A percentile compares a stretch with the other conserved stretches of the same genome.
phyloP scores from a whole-genome alignment of 2,113 vertebrate genomes.

The Casuarius casuarius region DNA sequence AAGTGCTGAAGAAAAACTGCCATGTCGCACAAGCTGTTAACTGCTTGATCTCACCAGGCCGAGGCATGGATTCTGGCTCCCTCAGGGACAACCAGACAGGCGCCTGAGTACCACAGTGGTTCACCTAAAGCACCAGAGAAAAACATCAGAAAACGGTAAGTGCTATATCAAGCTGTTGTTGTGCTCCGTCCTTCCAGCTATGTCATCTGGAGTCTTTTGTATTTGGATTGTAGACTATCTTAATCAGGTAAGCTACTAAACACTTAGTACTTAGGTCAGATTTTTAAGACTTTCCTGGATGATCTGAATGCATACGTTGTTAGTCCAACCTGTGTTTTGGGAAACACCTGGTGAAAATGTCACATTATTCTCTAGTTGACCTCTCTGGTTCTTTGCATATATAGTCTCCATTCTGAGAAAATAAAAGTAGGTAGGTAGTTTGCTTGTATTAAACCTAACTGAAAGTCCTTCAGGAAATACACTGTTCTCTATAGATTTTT shows the following conservation, averaged over 20 bases:
- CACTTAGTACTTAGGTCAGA: not conserved
- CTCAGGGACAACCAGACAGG: constrained; percentile 89
- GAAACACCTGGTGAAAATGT: not conserved
- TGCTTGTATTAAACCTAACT: not conserved
- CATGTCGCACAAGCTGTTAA: constrained; percentile 90
- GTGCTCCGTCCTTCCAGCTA: not conserved
- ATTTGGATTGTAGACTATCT: not conserved
- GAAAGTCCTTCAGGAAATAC: not conserved
- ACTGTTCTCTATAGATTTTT: not conserved
- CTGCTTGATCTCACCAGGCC: constrained; percentile 80
- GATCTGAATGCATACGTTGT: not conserved
- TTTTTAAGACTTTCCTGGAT: not conserved
- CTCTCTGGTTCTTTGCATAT: not conserved
- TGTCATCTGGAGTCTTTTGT: not conserved
- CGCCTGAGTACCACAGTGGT: constrained; percentile 91
- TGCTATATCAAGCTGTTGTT: not conserved
- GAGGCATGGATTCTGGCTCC: constrained; percentile 83
- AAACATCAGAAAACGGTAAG: constrained; percentile 30
- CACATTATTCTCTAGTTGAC: not conserved
- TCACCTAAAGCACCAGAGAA: constrained; percentile 78
- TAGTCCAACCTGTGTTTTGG: not conserved
- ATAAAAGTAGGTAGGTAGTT: not conserved
- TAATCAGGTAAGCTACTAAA: not conserved
- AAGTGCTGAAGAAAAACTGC: constrained; percentile 83
- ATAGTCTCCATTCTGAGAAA: not conserved